A percentile compares a stretch with the other conserved stretches of the same genome.
Evolutionary conservation across 2,888 invertebrate species (phyloP).

Genomic region (Epinotia ramella): DNA sequence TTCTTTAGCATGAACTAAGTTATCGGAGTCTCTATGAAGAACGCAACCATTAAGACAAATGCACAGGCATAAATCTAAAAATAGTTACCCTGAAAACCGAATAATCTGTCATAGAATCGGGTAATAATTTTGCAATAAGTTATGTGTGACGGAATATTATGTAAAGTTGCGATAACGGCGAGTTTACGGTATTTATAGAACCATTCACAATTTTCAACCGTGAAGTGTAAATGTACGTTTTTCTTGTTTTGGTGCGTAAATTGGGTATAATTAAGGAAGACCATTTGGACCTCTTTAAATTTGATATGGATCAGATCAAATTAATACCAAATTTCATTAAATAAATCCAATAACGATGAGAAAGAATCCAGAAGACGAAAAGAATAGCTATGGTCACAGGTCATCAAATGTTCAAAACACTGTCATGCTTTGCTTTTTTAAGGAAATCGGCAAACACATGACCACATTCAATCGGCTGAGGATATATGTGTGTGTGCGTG

Average conservation of each 20-base stretch:
- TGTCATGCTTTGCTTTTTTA: too few species aligned
- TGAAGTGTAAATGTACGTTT: slow-evolving; percentile 7
- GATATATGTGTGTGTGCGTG: too few species aligned
- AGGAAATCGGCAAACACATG: too few species aligned
- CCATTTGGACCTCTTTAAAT: not conserved
- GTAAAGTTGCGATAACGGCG: slow-evolving; percentile 15
- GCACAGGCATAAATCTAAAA: not conserved
- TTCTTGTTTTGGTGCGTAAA: not conserved
- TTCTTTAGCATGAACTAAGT: too few species aligned
- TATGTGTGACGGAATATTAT: slow-evolving; percentile 18
- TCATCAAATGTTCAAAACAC: too few species aligned
- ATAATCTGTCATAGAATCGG: slow-evolving; percentile 1
- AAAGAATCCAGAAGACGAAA: too few species aligned
- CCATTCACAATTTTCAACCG: slow-evolving; percentile 6
- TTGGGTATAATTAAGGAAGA: not conserved
- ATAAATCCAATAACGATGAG: too few species aligned
- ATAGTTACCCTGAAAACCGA: not conserved
- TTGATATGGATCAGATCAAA: not conserved
- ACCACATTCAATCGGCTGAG: too few species aligned
- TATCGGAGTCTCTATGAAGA: not conserved
- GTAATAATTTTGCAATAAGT: slow-evolving; percentile 23
- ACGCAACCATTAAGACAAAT: not conserved
- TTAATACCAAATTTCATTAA: too few species aligned
- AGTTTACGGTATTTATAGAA: not conserved
- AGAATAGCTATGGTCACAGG: too few species aligned